Evolutionary conservation across 2,888 invertebrate genomes (phyloP), one percentile per base, ranked within the genome.

Genomic region (Agapetus fuscipes): DNA sequence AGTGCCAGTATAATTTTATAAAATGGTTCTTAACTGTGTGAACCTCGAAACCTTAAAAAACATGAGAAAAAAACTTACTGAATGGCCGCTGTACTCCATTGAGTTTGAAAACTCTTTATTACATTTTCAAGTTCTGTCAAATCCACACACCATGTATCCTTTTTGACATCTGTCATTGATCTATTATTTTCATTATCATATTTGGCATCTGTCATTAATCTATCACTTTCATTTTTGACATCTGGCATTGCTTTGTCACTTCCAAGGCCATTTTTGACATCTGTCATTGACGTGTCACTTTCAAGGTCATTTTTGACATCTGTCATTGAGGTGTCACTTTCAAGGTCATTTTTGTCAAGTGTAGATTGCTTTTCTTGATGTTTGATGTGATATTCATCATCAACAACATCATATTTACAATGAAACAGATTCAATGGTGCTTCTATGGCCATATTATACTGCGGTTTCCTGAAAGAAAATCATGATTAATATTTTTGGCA

Each of bases 371-470:
- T 20, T 20, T 20, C 20, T 6, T 6, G 5, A 20, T 20, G 4
- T 20, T 20, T 9, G 4, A 20, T 20, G 20, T 4, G 9, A 20
- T 42, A 36, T 1, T 62, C 48, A 4, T 60, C 56, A 30, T 76
- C 69, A 6, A 61, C 56, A 3, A 64, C 11, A 1, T 71, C 66
- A 57, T 79, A 89, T n/a, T 76, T 66, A 49, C 85, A 84, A 32
- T 79, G 65, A 60, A 81, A 94, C 10, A 96, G 66, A 61, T 88
- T 88, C 17, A 96, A 62, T 0, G 95, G 94, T 1, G 85, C 52
- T 49, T 91, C 90, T 52, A 77, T 71, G 0, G 94, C 91, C 72
- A 95, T 80, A 32, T 71, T 74, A 58, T 94, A 96, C 56, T 94
- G 91, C 0, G 95, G 95, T 66, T 93, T 94, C 43, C 85, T 81